Percentiles rank a stretch among this genome's conserved stretches.
These are phyloP conservation scores for Papilio helenus DNA, from an alignment of 1,140 invertebrate genomes.

Conservation along the genomic window DNA sequence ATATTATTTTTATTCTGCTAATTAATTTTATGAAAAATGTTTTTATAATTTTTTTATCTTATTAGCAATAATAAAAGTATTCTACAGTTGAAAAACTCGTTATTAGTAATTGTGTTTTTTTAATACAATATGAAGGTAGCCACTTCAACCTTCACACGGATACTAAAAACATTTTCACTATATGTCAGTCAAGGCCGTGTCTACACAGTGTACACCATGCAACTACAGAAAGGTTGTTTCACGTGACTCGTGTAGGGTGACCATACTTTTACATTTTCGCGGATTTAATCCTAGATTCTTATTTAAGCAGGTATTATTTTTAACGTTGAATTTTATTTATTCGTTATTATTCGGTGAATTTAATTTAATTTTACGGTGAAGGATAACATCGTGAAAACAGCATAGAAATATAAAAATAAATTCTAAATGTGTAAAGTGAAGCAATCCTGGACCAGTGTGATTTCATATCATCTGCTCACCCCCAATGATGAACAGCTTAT, in stretches of 20 bases:
- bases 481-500: no score
- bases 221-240: neutral
- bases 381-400: neutral
- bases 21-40: neutral
- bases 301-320: no score
- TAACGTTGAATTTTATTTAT: neutral
- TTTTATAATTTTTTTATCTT: no score
- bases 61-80: no score
- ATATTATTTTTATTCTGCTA: neutral
- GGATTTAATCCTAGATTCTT: neutral
- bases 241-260: neutral
- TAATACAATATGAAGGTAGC: no score
- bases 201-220: neutral
- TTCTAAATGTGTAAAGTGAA: neutral
- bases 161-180: slow-evolving; percentile 2
- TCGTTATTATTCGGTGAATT: no score
- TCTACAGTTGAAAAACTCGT: no score
- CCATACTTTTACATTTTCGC: neutral
- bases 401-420: neutral
- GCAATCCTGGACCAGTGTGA: neutral
- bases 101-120: neutral
- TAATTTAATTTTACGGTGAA: neutral
- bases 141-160: slow-evolving; percentile 4
- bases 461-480: neutral
- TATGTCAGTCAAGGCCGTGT: slow-evolving; percentile 18